A percentile compares a stretch with the other conserved stretches of the same genome.
These are phyloP conservation scores for Amphipyra tragopoginis DNA, from an alignment of 2,888 invertebrate genomes.

Conservation along the genomic window DNA sequence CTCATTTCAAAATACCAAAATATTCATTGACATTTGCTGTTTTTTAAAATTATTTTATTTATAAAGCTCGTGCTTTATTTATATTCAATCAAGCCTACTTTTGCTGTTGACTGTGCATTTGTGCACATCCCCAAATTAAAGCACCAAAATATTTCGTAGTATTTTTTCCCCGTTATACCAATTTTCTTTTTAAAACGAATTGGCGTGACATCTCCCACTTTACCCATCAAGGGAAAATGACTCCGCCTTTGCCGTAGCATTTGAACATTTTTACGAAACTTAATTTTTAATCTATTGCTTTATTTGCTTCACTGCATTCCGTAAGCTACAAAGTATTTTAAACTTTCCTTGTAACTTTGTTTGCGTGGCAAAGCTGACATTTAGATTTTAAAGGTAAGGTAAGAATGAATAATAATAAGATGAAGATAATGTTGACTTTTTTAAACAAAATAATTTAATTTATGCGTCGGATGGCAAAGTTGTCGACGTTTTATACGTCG, in stretches of 20 bases:
- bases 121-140: no score
- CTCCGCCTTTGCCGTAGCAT: conserved; percentile 6
- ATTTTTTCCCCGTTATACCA: conserved; percentile 1
- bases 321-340: conserved; percentile 19
- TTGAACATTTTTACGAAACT: conserved; percentile 30
- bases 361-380: conserved; percentile 35
- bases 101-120: no score
- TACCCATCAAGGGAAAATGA: conserved; percentile 34
- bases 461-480: no score
- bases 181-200: conserved; percentile 32
- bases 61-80: no score
- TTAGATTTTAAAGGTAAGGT: conserved; percentile 12
- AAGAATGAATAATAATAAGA: no score
- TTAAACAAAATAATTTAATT: no score
- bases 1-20: no score
- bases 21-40: no score
- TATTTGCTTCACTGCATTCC: conserved; percentile 20
- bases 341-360: conserved; percentile 25
- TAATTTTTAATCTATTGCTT: conserved; percentile 45
- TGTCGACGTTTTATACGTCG: no score
- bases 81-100: no score
- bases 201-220: conserved; percentile 52
- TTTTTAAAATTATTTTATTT: no score
- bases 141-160: not conserved
- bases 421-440: no score